Evolutionary conservation across 2,797 vertebrate species (phyloP).

Genomic region (Smutsia gigantea): DNA sequence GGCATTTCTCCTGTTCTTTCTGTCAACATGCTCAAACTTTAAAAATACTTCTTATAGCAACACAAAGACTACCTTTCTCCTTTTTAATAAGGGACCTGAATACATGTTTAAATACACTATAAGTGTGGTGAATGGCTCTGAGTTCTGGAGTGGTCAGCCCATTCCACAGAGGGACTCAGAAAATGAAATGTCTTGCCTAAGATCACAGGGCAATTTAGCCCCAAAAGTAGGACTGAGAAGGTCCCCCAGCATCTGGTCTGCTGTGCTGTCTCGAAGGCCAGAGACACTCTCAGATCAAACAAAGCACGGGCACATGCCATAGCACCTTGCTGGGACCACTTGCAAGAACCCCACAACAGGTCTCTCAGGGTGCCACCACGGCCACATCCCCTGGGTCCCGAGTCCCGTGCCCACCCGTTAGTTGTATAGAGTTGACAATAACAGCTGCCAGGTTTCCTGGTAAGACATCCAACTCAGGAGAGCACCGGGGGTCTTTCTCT

Average conservation of each 20-base stretch:
- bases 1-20: neutral
- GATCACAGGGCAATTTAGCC: neutral
- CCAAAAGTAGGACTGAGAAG: neutral
- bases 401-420: neutral
- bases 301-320: accelerated
- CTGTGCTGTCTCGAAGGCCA: no score
- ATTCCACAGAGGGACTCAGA: neutral
- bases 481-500: neutral
- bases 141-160: no score
- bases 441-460: neutral
- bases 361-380: neutral
- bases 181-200: neutral
- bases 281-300: neutral
- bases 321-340: neutral
- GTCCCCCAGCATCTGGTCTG: no score
- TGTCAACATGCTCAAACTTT: conserved; percentile 62
- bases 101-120: neutral
- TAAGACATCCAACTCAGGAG: neutral
- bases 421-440: neutral
- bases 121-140: neutral
- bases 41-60: conserved; percentile 53
- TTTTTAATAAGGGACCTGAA: conserved; percentile 34
- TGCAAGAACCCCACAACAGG: neutral
- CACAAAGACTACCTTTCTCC: conserved; percentile 38
- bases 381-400: accelerated